Base-by-base conservation (phyloP, 2,888 invertebrate species). In the Dasysyrphus tricinctus region DNA sequence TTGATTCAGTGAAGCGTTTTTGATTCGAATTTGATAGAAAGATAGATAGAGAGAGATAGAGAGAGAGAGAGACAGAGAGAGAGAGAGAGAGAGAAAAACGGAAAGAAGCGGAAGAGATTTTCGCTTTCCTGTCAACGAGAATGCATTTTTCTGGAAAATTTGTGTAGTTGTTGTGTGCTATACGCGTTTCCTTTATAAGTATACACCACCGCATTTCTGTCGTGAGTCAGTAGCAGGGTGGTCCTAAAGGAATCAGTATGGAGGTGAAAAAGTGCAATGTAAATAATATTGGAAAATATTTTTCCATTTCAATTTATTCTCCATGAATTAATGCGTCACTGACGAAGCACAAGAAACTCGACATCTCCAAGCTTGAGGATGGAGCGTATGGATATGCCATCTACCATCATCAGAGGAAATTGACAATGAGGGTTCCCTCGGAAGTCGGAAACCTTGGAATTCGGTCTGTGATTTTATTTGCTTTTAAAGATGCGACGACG, bases 241-340 rank as follows among this genome's bases (percentile, higher is more conserved):
- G 44, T 47, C 24, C 11, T 37, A 29, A 14, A 51, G 63, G 65
- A 49, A 29, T n/a, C n/a, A n/a, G 2, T 29, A 29, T 54, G n/a
- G 57, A 69, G 77, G 85, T 74, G 76, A 57, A 81, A 85, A 82
- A 82, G 78, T 82, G 86, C 82, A 81, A 82, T 86, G 82, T 86
- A 86, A 86, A 86, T 86, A 86, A 86, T 86, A 86, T 86, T 79
- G 82, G 57, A 86, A 86, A 86, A 86, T 84, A 82, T 82, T 86
- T 86, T 67, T 82, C 82, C 82, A 86, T 86, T 86, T 82, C 86
- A 67, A 86, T 82, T 79, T 86, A 81, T 86, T 86, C 86, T 75
- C 70, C 82, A 75, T 82, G 86, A 82, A 86, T 86, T 86, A 86
- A 86, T 86, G 82, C 72, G 86, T 75, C n/a, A 12, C 12, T 32